phyloP scores from a whole-genome alignment of 2,888 invertebrate species.

The Diaperis boleti region DNA sequence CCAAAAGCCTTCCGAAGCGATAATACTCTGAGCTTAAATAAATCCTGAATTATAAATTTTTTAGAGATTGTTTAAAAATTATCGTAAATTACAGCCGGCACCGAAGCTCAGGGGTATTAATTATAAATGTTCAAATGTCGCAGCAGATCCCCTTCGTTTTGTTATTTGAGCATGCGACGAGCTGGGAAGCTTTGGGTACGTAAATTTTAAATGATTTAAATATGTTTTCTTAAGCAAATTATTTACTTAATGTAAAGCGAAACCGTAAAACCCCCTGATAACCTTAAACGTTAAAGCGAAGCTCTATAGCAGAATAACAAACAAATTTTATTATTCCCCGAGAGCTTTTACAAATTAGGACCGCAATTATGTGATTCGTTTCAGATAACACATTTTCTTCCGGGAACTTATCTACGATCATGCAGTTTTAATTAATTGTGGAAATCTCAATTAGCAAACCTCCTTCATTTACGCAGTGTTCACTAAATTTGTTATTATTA shows the following conservation, averaged over 20 bases:
- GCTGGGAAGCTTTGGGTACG: neutral
- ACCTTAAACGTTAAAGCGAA: constrained; percentile 24
- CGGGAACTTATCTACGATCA: constrained; percentile 18
- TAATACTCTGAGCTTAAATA: constrained; percentile 12
- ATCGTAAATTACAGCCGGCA: neutral
- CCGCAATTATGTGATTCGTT: constrained; percentile 39
- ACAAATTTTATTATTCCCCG: constrained; percentile 39
- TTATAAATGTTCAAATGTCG: constrained; percentile 2
- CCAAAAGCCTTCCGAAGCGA: constrained; percentile 14
- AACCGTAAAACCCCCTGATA: constrained; percentile 31
- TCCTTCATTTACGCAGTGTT: no score
- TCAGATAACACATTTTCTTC: constrained; percentile 31
- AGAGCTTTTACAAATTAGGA: constrained; percentile 32
- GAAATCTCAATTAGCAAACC: constrained; percentile 2
- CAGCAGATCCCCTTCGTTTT: neutral
- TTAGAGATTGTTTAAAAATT: neutral
- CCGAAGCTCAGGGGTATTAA: constrained; percentile 9
- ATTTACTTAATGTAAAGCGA: constrained; percentile 27
- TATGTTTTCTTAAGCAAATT: constrained; percentile 38
- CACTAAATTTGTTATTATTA: no score
- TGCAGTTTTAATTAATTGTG: constrained; percentile 7
- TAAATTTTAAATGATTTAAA: constrained; percentile 33
- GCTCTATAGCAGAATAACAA: constrained; percentile 33
- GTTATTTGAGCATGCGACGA: constrained; percentile 5
- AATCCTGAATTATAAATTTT: neutral